Evolutionary conservation across 2,888 invertebrate species (phyloP).

Genomic region (Yponomeuta sedellus): DNA sequence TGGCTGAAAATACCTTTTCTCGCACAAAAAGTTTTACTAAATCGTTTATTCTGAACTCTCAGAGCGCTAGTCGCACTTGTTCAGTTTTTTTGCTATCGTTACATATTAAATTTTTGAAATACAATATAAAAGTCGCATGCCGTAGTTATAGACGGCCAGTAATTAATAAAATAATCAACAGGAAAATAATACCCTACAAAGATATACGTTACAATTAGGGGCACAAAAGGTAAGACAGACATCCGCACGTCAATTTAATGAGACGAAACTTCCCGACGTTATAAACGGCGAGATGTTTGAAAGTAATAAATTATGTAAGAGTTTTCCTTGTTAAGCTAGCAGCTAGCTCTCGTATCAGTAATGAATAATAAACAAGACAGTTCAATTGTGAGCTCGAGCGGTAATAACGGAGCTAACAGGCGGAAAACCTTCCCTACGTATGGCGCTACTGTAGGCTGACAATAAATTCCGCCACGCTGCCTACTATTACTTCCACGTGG

Average conservation of each 20-base stretch:
- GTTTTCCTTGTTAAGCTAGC: conserved; percentile 1
- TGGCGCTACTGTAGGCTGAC: not conserved
- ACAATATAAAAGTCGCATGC: not conserved
- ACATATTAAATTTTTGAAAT: too few relatives aligned
- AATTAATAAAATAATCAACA: not conserved
- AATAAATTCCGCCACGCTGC: not conserved
- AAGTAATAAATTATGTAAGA: conserved; percentile 6
- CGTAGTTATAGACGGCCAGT: not conserved
- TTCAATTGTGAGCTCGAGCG: conserved; percentile 6
- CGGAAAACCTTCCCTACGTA: not conserved
- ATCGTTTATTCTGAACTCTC: too few relatives aligned
- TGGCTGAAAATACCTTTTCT: too few relatives aligned
- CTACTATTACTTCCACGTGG: not conserved
- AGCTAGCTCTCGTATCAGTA: conserved; percentile 12
- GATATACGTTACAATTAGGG: not conserved
- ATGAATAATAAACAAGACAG: conserved; percentile 13
- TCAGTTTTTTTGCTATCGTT: too few relatives aligned
- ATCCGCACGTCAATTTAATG: conserved; percentile 6
- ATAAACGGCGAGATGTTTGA: conserved; percentile 1
- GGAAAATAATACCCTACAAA: not conserved
- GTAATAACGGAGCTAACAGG: not conserved
- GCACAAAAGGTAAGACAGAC: not conserved
- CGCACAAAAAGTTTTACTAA: too few relatives aligned
- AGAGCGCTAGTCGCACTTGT: too few relatives aligned
- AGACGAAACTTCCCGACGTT: not conserved